These are phyloP conservation scores for Sus scrofa DNA, from an alignment of 2,113 vertebrate genomes.

Conservation along the genomic window T2T-Sscrofa CM000821.6:24262001-24262500, in stretches of 20 bases:
- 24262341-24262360: neutral
- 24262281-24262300: neutral
- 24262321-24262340: neutral
- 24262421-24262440: neutral
- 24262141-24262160: neutral
- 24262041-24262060: accelerated
- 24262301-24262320: slow-evolving; percentile 11
- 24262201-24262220: neutral
- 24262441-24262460: neutral
- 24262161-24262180: neutral
- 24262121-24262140: neutral
- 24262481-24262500: slow-evolving; percentile 15
- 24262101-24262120: neutral
- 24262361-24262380: slow-evolving; percentile 54
- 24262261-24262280: neutral
- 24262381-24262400: slow-evolving; percentile 55
- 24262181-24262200: neutral
- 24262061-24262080: neutral
- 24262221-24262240: neutral
- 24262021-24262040: neutral
- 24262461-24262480: slow-evolving; percentile 50
- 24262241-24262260: neutral
- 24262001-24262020: neutral
- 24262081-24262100: neutral
- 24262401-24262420: slow-evolving; percentile 23